phyloP scores from a whole-genome alignment of 2,888 invertebrate genomes.

The Neoitamus cyanurus region DNA sequence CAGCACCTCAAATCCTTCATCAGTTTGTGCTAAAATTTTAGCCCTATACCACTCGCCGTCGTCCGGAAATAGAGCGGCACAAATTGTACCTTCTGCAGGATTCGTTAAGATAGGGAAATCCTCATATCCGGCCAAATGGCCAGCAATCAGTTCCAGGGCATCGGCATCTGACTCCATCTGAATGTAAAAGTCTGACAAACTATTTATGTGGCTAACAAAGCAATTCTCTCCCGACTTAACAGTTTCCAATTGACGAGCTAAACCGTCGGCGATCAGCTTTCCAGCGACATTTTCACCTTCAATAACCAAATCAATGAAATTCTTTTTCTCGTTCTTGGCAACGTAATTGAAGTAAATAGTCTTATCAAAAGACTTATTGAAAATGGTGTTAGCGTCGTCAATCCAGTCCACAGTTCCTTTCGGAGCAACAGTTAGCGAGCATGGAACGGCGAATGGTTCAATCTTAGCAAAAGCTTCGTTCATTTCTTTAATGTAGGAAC shows the following conservation, averaged over 20 bases:
- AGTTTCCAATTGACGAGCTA: constrained; percentile 70
- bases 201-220: constrained; percentile 79
- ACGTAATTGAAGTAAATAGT: constrained; percentile 65
- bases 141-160: constrained; percentile 71
- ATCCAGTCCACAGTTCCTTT: constrained; percentile 75
- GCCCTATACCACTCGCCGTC: constrained; percentile 77
- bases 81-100: constrained; percentile 70
- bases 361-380: constrained; percentile 64
- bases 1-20: constrained; percentile 71
- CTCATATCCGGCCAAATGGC: constrained; percentile 70
- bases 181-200: constrained; percentile 81
- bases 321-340: constrained; percentile 57
- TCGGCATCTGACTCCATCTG: constrained; percentile 76
- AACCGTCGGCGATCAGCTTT: constrained; percentile 70
- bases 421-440: constrained; percentile 76
- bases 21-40: constrained; percentile 70
- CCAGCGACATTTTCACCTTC: constrained; percentile 73
- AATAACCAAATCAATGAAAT: constrained; percentile 74
- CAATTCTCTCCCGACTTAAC: constrained; percentile 72
- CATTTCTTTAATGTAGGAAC: constrained; percentile 72
- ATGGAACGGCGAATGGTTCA: constrained; percentile 72
- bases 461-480: constrained; percentile 71
- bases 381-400: constrained; percentile 72
- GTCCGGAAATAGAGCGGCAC: constrained; percentile 75
- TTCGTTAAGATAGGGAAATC: constrained; percentile 68